Percentiles rank a stretch among this genome's conserved stretches.
phyloP scores from a whole-genome alignment of 2,113 vertebrate genomes.

The Malurus elegans region DNA sequence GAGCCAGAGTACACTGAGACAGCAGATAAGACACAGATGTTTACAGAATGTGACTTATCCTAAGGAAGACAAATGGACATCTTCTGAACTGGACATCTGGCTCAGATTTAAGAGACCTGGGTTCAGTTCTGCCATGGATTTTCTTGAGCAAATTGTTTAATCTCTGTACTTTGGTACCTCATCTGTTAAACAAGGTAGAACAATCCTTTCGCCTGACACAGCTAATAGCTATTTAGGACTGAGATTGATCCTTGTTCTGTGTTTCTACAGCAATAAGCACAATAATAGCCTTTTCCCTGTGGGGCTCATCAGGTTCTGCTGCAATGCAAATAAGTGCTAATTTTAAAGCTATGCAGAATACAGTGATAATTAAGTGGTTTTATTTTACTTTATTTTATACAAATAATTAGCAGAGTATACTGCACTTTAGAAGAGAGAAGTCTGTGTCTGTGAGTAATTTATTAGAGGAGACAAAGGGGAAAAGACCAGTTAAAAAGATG shows the following conservation, averaged over 20 bases:
- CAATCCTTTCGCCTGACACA: not conserved
- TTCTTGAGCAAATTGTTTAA: slow-evolving; percentile 34
- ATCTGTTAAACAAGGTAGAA: slow-evolving; percentile 29
- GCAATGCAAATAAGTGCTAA: not conserved
- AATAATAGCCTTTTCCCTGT: not conserved
- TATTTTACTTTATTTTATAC: not conserved
- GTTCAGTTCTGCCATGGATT: not conserved
- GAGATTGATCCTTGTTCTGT: not conserved
- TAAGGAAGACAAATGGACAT: not conserved
- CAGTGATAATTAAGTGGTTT: not conserved
- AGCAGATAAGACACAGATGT: slow-evolving; percentile 4
- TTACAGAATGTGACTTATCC: slow-evolving; percentile 12
- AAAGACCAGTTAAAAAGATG: not conserved
- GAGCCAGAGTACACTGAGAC: not conserved
- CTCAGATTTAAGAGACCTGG: slow-evolving; percentile 3
- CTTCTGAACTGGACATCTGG: slow-evolving; percentile 4
- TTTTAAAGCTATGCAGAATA: not conserved
- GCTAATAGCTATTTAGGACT: not conserved
- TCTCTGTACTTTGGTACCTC: slow-evolving; percentile 1
- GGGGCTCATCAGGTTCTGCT: not conserved
- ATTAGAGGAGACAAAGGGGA: not conserved
- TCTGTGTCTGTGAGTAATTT: not conserved
- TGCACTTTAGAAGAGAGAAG: not conserved
- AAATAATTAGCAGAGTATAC: not conserved
- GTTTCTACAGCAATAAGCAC: not conserved